These are phyloP conservation scores for Cheirogaleus major DNA, from an alignment of 2,797 vertebrate species.

Conservation along the genomic window DNA sequence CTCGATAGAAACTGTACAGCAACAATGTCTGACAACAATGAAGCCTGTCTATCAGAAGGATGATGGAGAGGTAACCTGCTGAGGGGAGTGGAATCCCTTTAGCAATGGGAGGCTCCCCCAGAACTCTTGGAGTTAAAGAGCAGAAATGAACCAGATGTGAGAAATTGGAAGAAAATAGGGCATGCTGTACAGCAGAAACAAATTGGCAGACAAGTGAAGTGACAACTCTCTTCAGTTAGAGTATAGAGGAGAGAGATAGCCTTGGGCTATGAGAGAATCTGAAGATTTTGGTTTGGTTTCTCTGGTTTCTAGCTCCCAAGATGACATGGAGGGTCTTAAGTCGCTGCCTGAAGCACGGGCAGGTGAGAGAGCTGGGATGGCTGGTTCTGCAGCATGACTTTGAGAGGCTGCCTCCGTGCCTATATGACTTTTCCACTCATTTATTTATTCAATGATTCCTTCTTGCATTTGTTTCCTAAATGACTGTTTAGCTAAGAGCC, in stretches of 20 bases:
- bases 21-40: slow-evolving; percentile 71
- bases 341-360: neutral
- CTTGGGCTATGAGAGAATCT: neutral
- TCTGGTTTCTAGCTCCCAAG: neutral
- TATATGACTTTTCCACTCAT: neutral
- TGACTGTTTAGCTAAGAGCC: neutral
- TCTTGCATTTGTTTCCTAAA: neutral
- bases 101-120: neutral
- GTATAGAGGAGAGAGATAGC: neutral
- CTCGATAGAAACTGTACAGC: slow-evolving; percentile 55
- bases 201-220: neutral
- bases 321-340: neutral
- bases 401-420: neutral
- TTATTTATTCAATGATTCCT: neutral
- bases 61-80: slow-evolving; percentile 58
- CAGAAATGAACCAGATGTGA: neutral
- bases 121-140: slow-evolving; percentile 52
- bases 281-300: neutral
- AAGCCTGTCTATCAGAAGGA: slow-evolving; percentile 56
- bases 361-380: neutral
- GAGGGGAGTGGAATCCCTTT: slow-evolving; percentile 55
- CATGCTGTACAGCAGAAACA: neutral
- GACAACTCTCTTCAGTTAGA: neutral
- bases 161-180: slow-evolving; percentile 9
- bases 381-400: neutral